Evolutionary conservation across 2,797 vertebrate species (phyloP).

Genomic region (Pampus argenteus): DNA sequence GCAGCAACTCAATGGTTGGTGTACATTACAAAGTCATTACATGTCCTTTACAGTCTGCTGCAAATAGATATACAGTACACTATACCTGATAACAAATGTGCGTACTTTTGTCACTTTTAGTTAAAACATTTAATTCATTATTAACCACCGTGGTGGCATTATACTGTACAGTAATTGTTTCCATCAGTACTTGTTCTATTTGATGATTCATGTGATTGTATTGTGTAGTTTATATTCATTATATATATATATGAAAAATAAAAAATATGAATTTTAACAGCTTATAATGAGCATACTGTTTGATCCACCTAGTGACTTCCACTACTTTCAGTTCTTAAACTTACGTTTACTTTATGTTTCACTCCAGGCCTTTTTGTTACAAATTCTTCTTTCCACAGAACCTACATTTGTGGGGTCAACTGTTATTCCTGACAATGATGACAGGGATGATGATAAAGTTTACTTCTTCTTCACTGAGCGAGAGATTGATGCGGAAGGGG

Average conservation of each 20-base stretch:
- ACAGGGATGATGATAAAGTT: constrained; percentile 94
- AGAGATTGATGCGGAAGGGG: constrained; percentile 87
- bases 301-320: not conserved
- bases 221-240: not conserved
- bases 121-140: no score
- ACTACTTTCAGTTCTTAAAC: not conserved
- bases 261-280: not conserved
- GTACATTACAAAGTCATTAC: constrained; percentile 1
- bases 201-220: not conserved
- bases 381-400: constrained; percentile 78
- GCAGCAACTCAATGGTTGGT: constrained; percentile 91
- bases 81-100: not conserved
- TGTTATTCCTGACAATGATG: constrained; percentile 95
- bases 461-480: constrained; percentile 99
- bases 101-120: no score
- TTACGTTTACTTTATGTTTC: not conserved
- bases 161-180: not conserved
- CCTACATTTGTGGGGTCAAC: constrained; percentile 94
- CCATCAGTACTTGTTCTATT: no score
- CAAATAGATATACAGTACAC: not conserved
- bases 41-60: not conserved
- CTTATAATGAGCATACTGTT: not conserved
- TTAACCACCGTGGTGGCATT: not conserved
- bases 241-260: not conserved
- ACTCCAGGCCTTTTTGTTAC: not conserved